Base-by-base conservation (phyloP, 2,797 vertebrate genomes). In the Alfaro cultratus region DNA sequence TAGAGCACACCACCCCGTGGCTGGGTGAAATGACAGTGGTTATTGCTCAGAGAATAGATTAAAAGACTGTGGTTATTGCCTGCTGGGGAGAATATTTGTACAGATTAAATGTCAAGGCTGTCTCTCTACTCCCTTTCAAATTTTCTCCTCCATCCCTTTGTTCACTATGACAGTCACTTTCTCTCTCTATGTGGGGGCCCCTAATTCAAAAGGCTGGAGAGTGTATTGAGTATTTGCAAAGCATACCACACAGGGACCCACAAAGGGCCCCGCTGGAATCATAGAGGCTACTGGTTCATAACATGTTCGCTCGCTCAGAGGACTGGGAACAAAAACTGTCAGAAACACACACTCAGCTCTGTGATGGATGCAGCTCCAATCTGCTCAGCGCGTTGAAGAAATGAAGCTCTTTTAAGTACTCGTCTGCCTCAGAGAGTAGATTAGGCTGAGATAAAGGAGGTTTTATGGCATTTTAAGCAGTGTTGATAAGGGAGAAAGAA, bases 121-220 rank as follows among this genome's bases (percentile, higher is more conserved):
- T 90, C 82, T 83, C 89, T 89, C 84, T 93, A 85, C 80, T 90
- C 85, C 85, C 86, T 93, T 93, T 89, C 83, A 90, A 93, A 94
- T 94, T 94, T 94, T 90, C 92, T 89, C 90, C 91, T 89, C 80
- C 64, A 73, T 77, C 88, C 94, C 94, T 96, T 97, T 96, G 96
- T 96, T 91, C 80, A 46, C 84, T 79, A 53, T 92, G 92, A 94
- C 95, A 94, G 95, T 94, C 94, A 92, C 94, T 95, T 89, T 96
- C 93, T 95, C 93, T 95, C 91, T 92, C 90, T 90, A 77, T 91
- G 90, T 88, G 93, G 93, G 94, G 94, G 90, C 92, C 93, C 83
- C 82, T 84, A 88, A 94, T 88, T 95, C 90, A 92, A 93, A 70
- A 90, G 85, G 89, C 88, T 92, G 90, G 89, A 92, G 91, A 91